Base-by-base conservation (phyloP, 2,888 invertebrate species). In the Melolontha melolontha region DNA sequence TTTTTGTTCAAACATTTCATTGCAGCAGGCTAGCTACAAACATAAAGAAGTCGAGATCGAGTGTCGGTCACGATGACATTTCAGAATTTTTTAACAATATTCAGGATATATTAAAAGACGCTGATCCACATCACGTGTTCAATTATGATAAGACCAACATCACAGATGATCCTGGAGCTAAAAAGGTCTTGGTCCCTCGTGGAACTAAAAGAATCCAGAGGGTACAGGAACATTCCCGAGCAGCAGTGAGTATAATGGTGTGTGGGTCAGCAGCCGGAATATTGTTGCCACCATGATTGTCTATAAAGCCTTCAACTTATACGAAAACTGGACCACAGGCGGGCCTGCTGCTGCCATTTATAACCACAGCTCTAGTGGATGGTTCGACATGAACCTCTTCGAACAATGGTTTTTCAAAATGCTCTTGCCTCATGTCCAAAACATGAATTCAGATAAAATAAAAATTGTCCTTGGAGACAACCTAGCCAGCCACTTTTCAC, bases 91-190 rank as follows among this genome's bases (percentile, higher is more conserved):
- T 29, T 29, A 29, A 29, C 29, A 29, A 29, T 29, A 6, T 6
- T 29, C 29, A 5, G 29, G 29, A 29, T 29, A 6, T 29, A 4
- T 29, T 29, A 29, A 29, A 29, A 29, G 29, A 29, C 29, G 29
- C 29, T 29, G 29, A 29, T 4, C 29, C 29, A 29, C 29, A 29
- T 29, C 29, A 29, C 29, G 29, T 29, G 29, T 29, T 29, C 29
- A 82, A 82, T 66, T 82, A 79, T 73, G 79, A 82, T 68, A 78
- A 81, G 68, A 80, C 79, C 2, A 79, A 79, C 63, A 70, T 83
- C 5, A 69, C 74, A 10, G 81, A 82, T 69, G 79, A 82, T 59
- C 79, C 80, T 44, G 81, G 79, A 1, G 70, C 72, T 22, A 75
- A 75, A 70, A 78, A 75, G 65, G 76, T 17, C 59, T 80, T n/a